Evolutionary conservation across 1,140 invertebrate genomes (phyloP), one percentile per base, ranked within the genome.

Genomic region (Hypothenemus hampei): DNA sequence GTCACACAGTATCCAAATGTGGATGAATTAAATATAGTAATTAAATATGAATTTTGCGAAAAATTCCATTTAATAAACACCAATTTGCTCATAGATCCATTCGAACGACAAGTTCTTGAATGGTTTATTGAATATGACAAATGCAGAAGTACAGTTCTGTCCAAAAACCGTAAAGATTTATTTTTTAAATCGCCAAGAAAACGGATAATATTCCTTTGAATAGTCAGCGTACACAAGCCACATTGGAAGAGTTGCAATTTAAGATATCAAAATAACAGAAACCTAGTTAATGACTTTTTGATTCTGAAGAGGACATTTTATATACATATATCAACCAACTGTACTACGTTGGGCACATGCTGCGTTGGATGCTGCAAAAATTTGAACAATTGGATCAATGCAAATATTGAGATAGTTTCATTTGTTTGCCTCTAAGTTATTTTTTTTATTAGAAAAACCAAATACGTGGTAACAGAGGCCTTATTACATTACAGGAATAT

Each of bases 21-120:
- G 16, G 48, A 41, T 3, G 8, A 19, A 15, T 23, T 53, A 13
- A 53, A 44, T 29, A 11, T 19, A 6, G 11, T 53, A 6, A 24
- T 53, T 0, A 43, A 43, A 19, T 35, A 3, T 4, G 39, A 53
- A 36, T 15, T 53, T n/a, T 23, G 50, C 4, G 20, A 33, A 7
- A 23, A 53, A 7, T 53, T 43, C 33, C n/a, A 13, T 44, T 53
- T 53, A 13, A n/a, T 53, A 2, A 26, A 53, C 36, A 26, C 50
- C 18, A 4, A 44, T 44, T 22, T 53, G 22, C 19, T 53, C 2
- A 53, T 16, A 0, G 22, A 35, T 35, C 44, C 50, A 0, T 53
- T 53, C 36, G 35, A 53, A 33, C 21, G 22, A 21, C 13, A 43
- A 13, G 44, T 53, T 35, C 50, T 53, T 13, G 22, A 53, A 21